Conservation (phyloP, 2,888 invertebrate species). For the Drosophila aldrichi region DNA sequence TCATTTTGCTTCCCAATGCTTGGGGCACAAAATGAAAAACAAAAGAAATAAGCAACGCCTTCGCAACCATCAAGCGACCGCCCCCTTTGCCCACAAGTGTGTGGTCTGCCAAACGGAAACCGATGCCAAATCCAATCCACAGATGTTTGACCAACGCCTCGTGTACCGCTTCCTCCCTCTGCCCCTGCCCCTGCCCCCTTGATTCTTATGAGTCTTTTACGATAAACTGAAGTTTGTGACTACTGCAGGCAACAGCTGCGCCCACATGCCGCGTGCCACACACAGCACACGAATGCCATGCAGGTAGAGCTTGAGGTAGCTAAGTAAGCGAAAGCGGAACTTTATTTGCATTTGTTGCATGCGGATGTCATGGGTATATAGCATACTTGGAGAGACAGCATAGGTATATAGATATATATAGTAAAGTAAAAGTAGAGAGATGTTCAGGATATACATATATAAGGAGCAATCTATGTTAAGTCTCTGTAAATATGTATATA, state of each 20-base stretch:
- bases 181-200: too few relatives aligned
- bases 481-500: too few relatives aligned
- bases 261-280: conserved; percentile 4
- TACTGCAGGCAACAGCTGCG: conserved; percentile 11
- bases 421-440: too few relatives aligned
- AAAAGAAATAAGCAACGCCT: background rate
- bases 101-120: conserved; percentile 6
- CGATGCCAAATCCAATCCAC: background rate
- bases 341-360: background rate
- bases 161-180: too few relatives aligned
- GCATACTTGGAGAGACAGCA: too few relatives aligned
- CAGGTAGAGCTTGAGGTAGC: background rate
- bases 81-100: background rate
- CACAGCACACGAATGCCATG: background rate
- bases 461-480: too few relatives aligned
- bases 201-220: background rate
- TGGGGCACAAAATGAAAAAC: conserved; percentile 6
- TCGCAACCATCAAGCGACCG: conserved; percentile 2
- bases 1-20: conserved; percentile 17
- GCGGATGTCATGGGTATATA: too few relatives aligned
- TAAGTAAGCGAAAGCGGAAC: background rate
- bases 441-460: too few relatives aligned
- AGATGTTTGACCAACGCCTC: conserved; percentile 1
- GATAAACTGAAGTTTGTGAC: conserved; percentile 21
- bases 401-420: too few relatives aligned